phyloP scores from a whole-genome alignment of 2,888 invertebrate species.

The Harpagoxenus sublaevis region DNA sequence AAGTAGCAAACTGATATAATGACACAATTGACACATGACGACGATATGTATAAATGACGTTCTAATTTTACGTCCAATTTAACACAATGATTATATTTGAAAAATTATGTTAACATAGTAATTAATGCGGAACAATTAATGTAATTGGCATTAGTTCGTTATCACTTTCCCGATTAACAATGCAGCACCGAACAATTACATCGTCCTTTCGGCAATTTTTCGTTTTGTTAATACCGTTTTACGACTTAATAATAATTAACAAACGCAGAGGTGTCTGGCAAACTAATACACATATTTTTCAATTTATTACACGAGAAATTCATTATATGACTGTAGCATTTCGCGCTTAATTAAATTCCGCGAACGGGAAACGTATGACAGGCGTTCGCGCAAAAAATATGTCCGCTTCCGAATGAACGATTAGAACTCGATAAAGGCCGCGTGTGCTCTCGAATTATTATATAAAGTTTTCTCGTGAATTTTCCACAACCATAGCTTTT shows the following conservation, averaged over 20 bases:
- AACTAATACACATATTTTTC: conserved; percentile 25
- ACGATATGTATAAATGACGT: neutral
- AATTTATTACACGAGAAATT: conserved; percentile 32
- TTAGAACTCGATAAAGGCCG: conserved; percentile 34
- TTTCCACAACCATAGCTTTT: neutral
- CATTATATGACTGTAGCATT: conserved; percentile 25
- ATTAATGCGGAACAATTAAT: conserved; percentile 54
- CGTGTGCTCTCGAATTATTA: neutral
- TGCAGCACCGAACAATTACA: neutral
- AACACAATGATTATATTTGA: neutral
- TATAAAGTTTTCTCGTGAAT: conserved; percentile 1
- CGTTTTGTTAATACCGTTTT: conserved; percentile 22
- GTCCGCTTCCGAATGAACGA: conserved; percentile 3
- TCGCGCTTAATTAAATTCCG: conserved; percentile 70
- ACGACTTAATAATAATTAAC: conserved; percentile 34
- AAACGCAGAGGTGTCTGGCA: neutral
- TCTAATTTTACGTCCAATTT: neutral
- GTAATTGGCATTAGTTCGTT: conserved; percentile 16
- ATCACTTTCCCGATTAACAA: conserved; percentile 9
- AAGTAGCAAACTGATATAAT: neutral
- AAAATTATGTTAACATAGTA: conserved; percentile 51
- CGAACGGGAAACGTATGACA: neutral
- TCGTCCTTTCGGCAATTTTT: neutral
- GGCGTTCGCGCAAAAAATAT: conserved; percentile 29
- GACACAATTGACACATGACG: neutral